phyloP scores from a whole-genome alignment of 2,888 invertebrate species.

The Pterostichus niger region DNA sequence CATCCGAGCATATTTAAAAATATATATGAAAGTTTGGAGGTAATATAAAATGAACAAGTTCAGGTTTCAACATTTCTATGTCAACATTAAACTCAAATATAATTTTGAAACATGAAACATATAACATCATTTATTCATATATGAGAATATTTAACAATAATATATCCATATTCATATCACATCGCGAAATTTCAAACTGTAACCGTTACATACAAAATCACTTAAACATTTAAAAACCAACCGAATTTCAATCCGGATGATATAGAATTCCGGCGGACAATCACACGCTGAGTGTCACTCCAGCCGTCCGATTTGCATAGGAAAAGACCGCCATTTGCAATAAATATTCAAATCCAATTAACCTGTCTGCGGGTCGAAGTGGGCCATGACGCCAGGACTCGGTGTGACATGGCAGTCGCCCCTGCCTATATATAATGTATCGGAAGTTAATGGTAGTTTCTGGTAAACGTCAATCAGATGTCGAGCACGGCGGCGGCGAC shows the following conservation, averaged over 20 bases:
- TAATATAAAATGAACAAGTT: conserved; percentile 30
- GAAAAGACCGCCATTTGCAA: conserved; percentile 67
- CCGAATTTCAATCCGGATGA: conserved; percentile 14
- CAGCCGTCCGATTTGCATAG: conserved; percentile 39
- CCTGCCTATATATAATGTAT: conserved; percentile 73
- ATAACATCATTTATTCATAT: conserved; percentile 30
- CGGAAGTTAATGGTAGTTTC: conserved; percentile 75
- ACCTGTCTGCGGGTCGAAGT: conserved; percentile 70
- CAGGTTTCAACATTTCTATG: conserved; percentile 36
- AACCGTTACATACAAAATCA: conserved; percentile 29
- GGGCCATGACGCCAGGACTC: conserved; percentile 22
- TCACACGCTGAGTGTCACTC: conserved; percentile 13
- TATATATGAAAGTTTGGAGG: background rate
- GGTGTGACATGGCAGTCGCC: conserved; percentile 10
- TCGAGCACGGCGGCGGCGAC: conserved; percentile 67
- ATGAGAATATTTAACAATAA: conserved; percentile 43
- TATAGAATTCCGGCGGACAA: conserved; percentile 11
- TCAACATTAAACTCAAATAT: conserved; percentile 43
- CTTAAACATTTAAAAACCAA: conserved; percentile 47
- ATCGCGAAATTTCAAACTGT: conserved; percentile 27
- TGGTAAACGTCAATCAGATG: conserved; percentile 75
- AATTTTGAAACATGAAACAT: conserved; percentile 20
- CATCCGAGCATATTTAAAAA: background rate
- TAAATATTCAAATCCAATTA: conserved; percentile 72
- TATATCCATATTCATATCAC: conserved; percentile 39